phyloP scores from a whole-genome alignment of 2,888 invertebrate genomes.

The Sesia apiformis region DNA sequence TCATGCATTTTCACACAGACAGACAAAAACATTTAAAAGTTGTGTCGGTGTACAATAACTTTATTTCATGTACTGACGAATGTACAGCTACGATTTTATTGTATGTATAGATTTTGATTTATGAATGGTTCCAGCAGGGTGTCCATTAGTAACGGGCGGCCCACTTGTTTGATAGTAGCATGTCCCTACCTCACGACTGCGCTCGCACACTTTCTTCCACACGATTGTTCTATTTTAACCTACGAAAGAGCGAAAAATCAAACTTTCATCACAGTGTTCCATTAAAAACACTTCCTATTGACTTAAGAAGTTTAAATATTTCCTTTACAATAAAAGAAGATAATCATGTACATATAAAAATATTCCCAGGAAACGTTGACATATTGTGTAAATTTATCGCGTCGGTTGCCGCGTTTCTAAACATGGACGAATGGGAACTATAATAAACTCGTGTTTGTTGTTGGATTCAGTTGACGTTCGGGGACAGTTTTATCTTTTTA shows the following conservation, averaged over 20 bases:
- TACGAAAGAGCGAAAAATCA: constrained; percentile 35
- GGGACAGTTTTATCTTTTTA: constrained; percentile 43
- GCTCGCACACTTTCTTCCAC: constrained; percentile 51
- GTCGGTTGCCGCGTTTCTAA: constrained; percentile 18
- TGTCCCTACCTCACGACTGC: constrained; percentile 48
- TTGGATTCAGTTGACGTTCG: constrained; percentile 30
- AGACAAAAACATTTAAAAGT: too few species aligned
- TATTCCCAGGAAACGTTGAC: constrained; percentile 41
- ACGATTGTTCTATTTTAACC: constrained; percentile 51
- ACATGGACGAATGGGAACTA: constrained; percentile 30
- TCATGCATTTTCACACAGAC: too few species aligned
- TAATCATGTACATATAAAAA: not conserved
- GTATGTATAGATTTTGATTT: too few species aligned
- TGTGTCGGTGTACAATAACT: too few species aligned
- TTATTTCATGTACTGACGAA: too few species aligned
- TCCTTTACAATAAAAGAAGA: constrained; percentile 5
- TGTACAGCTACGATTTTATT: too few species aligned
- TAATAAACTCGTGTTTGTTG: constrained; percentile 35
- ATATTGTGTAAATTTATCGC: constrained; percentile 30
- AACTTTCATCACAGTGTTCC: constrained; percentile 30
- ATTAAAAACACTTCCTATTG: constrained; percentile 2
- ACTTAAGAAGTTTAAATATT: not conserved
- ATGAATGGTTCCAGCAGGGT: too few species aligned
- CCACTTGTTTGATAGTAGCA: constrained; percentile 20
- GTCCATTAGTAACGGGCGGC: constrained; percentile 2